Conservation (phyloP, 2,797 vertebrate species). For the Catharus ustulatus region DNA sequence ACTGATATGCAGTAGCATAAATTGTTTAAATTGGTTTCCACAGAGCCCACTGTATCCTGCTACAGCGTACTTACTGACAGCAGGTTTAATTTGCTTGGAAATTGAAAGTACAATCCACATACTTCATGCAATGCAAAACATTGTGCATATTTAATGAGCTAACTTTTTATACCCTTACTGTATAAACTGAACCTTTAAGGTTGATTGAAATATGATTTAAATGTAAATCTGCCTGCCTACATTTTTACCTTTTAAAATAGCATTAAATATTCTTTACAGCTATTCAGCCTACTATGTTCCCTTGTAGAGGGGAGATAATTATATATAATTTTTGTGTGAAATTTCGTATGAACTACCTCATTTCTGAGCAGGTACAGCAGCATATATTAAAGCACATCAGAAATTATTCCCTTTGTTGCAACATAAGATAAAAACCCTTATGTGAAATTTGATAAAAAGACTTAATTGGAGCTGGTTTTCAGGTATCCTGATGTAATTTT, state of each 20-base stretch:
- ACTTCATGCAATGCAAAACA: slow-evolving; percentile 67
- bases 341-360: not conserved
- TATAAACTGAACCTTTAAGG: slow-evolving; percentile 64
- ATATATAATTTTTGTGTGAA: slow-evolving; percentile 24
- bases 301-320: slow-evolving; percentile 7
- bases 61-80: slow-evolving; percentile 50
- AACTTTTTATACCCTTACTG: slow-evolving; percentile 61
- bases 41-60: slow-evolving; percentile 57
- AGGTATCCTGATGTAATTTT: not conserved
- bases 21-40: slow-evolving; percentile 70
- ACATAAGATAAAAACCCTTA: not conserved
- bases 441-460: not conserved
- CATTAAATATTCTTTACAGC: slow-evolving; percentile 29
- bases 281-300: not conserved
- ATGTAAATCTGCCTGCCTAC: slow-evolving; percentile 9
- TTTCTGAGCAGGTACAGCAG: slow-evolving; percentile 12
- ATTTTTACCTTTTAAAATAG: slow-evolving; percentile 48
- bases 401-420: not conserved
- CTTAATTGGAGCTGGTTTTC: not conserved
- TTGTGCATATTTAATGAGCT: slow-evolving; percentile 65
- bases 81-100: slow-evolving; percentile 69
- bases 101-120: slow-evolving; percentile 70
- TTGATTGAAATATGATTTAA: slow-evolving; percentile 57
- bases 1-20: slow-evolving; percentile 62
- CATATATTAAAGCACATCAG: not conserved